Conservation (phyloP, 2,888 invertebrate species). For the Anthrax anthrax region DNA sequence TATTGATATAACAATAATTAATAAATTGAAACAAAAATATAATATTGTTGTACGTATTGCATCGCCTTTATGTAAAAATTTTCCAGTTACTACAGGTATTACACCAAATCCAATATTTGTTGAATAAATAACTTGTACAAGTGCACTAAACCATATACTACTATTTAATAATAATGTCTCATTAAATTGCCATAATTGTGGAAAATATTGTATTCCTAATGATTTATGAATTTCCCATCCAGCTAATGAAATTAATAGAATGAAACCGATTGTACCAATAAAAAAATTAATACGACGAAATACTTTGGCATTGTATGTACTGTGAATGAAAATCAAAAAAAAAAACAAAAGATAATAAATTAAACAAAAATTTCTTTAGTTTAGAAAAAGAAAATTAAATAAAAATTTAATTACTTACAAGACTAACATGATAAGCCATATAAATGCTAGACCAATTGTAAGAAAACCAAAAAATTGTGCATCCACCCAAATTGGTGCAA, state of each 20-base stretch:
- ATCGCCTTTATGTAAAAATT: constrained; percentile 34
- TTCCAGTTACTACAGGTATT: constrained; percentile 33
- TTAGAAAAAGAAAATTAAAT: constrained; percentile 1
- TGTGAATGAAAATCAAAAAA: constrained; percentile 10
- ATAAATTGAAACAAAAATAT: constrained; percentile 33
- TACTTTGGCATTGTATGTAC: constrained; percentile 32
- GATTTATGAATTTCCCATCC: constrained; percentile 32
- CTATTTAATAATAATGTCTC: constrained; percentile 21
- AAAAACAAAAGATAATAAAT: constrained; percentile 1
- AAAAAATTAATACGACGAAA: constrained; percentile 28
- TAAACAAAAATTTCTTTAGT: not conserved
- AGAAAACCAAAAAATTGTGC: constrained; percentile 30
- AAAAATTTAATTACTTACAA: constrained; percentile 20
- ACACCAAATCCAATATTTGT: constrained; percentile 33
- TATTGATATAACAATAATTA: constrained; percentile 31
- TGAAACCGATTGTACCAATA: constrained; percentile 26
- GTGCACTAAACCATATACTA: constrained; percentile 33
- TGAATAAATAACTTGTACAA: constrained; percentile 32
- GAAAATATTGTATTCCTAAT: constrained; percentile 25
- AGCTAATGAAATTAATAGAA: constrained; percentile 25
- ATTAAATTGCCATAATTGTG: constrained; percentile 27
- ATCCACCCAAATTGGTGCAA: constrained; percentile 34
- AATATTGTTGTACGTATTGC: constrained; percentile 32
- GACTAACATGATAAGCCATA: constrained; percentile 32
- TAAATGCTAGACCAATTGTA: constrained; percentile 27